These are phyloP conservation scores for Melanotaenia nigrans DNA, from an alignment of 2,797 vertebrate species.

Conservation along the genomic window DNA sequence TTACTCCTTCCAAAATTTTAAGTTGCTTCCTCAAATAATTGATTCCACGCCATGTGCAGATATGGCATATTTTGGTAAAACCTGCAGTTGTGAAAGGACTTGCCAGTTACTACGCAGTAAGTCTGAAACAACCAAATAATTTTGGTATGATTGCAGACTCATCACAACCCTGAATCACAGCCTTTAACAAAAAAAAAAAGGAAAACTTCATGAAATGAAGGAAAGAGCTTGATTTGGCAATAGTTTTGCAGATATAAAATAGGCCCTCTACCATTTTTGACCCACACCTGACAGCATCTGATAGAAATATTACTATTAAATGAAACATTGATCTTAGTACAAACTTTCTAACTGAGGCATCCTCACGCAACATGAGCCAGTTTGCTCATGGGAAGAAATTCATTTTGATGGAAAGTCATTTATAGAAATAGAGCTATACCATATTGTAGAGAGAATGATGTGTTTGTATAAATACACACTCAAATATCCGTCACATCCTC, in stretches of 20 bases:
- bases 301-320: slow-evolving; percentile 62
- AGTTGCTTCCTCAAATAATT: neutral
- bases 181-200: slow-evolving; percentile 39
- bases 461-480: slow-evolving; percentile 76
- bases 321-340: slow-evolving; percentile 49
- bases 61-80: slow-evolving; percentile 9
- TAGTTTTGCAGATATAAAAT: slow-evolving; percentile 87
- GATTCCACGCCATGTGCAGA: slow-evolving; percentile 13
- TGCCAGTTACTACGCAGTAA: slow-evolving; percentile 11
- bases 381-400: slow-evolving; percentile 67
- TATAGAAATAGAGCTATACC: slow-evolving; percentile 62
- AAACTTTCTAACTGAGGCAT: slow-evolving; percentile 57
- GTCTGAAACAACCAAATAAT: slow-evolving; percentile 10
- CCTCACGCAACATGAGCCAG: slow-evolving; percentile 49
- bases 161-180: slow-evolving; percentile 74
- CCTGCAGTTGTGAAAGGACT: slow-evolving; percentile 26
- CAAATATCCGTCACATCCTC: slow-evolving; percentile 71
- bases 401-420: slow-evolving; percentile 66
- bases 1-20: neutral
- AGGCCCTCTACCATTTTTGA: slow-evolving; percentile 59
- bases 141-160: slow-evolving; percentile 23
- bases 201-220: slow-evolving; percentile 43
- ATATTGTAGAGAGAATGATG: slow-evolving; percentile 70
- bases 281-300: slow-evolving; percentile 51
- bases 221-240: slow-evolving; percentile 87